Conservation (phyloP, 2,113 vertebrate species). For the Scomber colias region DNA sequence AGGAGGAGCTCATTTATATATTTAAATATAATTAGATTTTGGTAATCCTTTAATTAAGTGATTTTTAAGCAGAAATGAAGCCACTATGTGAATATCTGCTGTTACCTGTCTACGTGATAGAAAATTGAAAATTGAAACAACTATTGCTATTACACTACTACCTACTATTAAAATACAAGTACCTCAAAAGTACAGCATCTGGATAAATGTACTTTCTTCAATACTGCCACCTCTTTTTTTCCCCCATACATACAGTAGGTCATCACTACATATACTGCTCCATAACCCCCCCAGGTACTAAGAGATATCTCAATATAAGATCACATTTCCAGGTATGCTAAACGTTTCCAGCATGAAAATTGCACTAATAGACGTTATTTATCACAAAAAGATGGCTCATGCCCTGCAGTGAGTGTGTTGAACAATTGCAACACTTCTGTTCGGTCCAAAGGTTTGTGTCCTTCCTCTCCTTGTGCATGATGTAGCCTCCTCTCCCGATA, state of each 20-base stretch:
- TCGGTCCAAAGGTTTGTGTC: constrained; percentile 29
- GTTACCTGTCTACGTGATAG: too few species aligned
- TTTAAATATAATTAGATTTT: too few species aligned
- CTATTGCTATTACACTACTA: too few species aligned
- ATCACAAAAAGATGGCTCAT: not conserved
- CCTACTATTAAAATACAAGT: not conserved
- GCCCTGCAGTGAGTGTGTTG: constrained; percentile 30
- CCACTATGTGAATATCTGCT: too few species aligned
- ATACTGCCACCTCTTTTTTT: not conserved
- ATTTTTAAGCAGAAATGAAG: too few species aligned
- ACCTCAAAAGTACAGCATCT: not conserved
- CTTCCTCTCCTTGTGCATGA: not conserved
- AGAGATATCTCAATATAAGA: constrained; percentile 2
- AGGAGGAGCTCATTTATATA: too few species aligned
- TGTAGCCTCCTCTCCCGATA: not conserved
- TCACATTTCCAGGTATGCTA: constrained; percentile 37
- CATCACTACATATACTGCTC: not conserved
- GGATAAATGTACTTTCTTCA: not conserved
- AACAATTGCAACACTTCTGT: constrained; percentile 15
- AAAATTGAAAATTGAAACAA: too few species aligned
- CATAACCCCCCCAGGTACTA: not conserved
- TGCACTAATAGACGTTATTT: constrained; percentile 20
- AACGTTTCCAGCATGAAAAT: constrained; percentile 43
- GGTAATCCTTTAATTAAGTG: too few species aligned
- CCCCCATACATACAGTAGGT: too few species aligned